Conservation (phyloP, 2,888 invertebrate species). For the Synanthedon tipuliformis region DNA sequence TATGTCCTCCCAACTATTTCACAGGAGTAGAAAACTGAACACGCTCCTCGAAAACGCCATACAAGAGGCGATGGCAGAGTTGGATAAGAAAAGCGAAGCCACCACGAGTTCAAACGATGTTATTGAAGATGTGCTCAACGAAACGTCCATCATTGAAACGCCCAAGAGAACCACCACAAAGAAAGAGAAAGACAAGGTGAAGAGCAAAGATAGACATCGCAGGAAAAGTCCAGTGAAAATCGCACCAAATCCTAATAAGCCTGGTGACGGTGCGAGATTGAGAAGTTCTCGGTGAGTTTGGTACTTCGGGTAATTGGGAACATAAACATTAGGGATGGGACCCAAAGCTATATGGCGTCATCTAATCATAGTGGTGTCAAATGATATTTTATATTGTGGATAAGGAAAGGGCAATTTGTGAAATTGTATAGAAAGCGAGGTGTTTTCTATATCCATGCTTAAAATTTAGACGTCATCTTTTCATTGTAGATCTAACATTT, state of each 20-base stretch:
- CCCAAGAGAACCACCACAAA: conserved; percentile 20
- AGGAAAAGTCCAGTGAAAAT: conserved; percentile 31
- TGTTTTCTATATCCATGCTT: too few relatives aligned
- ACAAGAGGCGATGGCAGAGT: conserved; percentile 91
- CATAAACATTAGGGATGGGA: too few relatives aligned
- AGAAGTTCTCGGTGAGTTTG: conserved; percentile 62
- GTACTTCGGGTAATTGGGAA: too few relatives aligned
- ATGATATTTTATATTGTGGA: too few relatives aligned
- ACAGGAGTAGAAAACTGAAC: conserved; percentile 93
- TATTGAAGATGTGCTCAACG: neutral
- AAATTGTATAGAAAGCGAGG: too few relatives aligned
- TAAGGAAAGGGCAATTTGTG: too few relatives aligned
- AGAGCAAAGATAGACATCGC: conserved; percentile 30
- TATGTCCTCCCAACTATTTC: too few relatives aligned
- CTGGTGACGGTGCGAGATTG: conserved; percentile 49
- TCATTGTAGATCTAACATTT: too few relatives aligned
- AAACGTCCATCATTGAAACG: conserved; percentile 19
- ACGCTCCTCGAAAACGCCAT: conserved; percentile 90
- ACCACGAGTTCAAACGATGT: neutral
- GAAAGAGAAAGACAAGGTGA: conserved; percentile 26
- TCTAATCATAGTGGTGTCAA: too few relatives aligned
- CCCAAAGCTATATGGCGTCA: too few relatives aligned
- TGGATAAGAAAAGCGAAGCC: conserved; percentile 76
- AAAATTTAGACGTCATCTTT: too few relatives aligned
- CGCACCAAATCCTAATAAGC: conserved; percentile 25